Evolutionary conservation across 2,113 vertebrate genomes (phyloP), one percentile per base, ranked within the genome.

Genomic region (Pterocles gutturalis): DNA sequence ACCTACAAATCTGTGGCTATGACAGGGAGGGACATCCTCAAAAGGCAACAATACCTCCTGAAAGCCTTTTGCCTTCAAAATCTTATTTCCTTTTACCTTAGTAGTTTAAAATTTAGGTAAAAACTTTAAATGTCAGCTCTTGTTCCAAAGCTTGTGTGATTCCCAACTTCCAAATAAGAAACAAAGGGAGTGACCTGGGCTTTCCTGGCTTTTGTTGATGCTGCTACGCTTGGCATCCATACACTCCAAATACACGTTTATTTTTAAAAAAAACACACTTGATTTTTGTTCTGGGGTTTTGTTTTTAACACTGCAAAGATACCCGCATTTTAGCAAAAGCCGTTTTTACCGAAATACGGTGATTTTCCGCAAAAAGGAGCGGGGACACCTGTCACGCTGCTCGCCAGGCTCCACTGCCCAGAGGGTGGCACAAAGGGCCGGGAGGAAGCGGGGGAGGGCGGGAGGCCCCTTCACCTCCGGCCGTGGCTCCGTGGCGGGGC

Each of bases 391-490:
- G 31, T 48, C 53, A 3, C n/a, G 8, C 36, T 12, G 49, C 77
- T 20, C 2, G 21, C 34, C 77, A 8, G 11, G 73, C 49, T 80
- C 34, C 71, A 1, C 31, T 38, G 12, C 15, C 53, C 38, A 19
- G 10, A 18, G 33, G 14, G 31, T 1, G 46, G 51, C 82, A 72
- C 75, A 12, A 48, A 17, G 26, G 58, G 57, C 55, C 34, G 16
- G 43, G n/a, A 64, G 34, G 6, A 28, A 65, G 33, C 22, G 19
- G 17, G 13, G 13, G 24, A 24, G 5, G 43, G 17, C 31, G 5
- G 53, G 41, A 49, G 51, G 41, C 60, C 38, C 0, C 1, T 7
- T 2, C 17, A 16, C 46, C 33, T 36, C 54, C 1, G 41, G 11
- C 24, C 25, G 36, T 0, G n/a, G 55, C 64, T 28, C 58, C n/a